Evolutionary conservation across 2,113 vertebrate genomes (phyloP), one percentile per base, ranked within the genome.

Genomic region (Quiscalus mexicanus): DNA sequence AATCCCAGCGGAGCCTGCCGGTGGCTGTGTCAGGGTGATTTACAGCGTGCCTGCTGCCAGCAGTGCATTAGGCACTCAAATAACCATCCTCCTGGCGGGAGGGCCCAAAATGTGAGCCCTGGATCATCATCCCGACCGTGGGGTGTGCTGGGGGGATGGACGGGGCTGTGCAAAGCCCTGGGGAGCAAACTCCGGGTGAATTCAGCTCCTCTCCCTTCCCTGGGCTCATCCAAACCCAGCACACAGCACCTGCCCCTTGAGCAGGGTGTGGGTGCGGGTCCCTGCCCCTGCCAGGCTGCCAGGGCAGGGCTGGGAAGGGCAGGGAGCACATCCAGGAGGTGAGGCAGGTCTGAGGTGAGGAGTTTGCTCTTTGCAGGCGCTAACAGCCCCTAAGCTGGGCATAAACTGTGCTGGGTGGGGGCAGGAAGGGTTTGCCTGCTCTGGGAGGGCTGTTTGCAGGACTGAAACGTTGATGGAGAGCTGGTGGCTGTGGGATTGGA

Each of bases 71-170:
- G 86, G 79, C 75, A 45, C 67, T 78, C 55, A 30, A 45, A 70
- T 28, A 68, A 73, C 35, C 16, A 1, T 53, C 67, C 89, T 92
- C 21, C n/a, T 11, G 50, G 50, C 78, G 77, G 1, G 7, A 12
- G 2, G 10, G 56, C 65, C 63, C 58, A 42, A 60, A 94, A 39
- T 3, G 12, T 3, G 62, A 83, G 71, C 6, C 0, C 64, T 25
- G 90, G 21, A 5, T n/a, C 28, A n/a, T 79, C 30, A 24, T 71
- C 44, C 62, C 0, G 0, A 4, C 1, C 0, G 4, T 8, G 49
- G 35, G 68, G 6, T 10, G 76, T 20, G 53, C 52, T 12, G 25
- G 27, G 42, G 1, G 5, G 15, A 10, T 18, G 82, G 28, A 69
- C 17, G 53, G 31, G 30, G 58, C 85, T 56, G 35, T 35, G 56